phyloP scores from a whole-genome alignment of 2,888 invertebrate species.

The Polyommatus icarus region DNA sequence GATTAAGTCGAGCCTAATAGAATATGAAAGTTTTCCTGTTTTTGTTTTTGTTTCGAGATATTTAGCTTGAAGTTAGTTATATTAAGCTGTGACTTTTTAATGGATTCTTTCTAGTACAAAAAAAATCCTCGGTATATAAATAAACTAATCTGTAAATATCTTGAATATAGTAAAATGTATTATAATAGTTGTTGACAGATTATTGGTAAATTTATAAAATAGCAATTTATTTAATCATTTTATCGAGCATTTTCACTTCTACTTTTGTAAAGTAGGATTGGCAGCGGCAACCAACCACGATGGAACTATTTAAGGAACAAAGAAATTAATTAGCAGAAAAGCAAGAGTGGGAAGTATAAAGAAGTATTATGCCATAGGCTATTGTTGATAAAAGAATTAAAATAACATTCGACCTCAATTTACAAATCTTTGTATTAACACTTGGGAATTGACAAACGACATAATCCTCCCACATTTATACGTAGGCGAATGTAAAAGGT shows the following conservation, averaged over 20 bases:
- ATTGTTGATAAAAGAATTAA: constrained; percentile 26
- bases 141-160: no score
- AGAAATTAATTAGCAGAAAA: background rate
- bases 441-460: constrained; percentile 38
- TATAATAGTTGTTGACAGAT: no score
- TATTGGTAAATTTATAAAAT: no score
- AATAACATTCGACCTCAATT: constrained; percentile 30
- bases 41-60: no score
- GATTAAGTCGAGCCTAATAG: background rate
- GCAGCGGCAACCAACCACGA: no score
- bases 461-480: constrained; percentile 36
- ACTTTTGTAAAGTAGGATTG: no score
- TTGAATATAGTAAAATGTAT: no score
- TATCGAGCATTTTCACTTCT: no score
- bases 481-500: constrained; percentile 39
- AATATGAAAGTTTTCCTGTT: background rate
- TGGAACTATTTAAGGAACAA: background rate
- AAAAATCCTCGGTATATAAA: background rate
- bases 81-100: background rate
- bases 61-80: background rate
- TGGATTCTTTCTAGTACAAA: background rate
- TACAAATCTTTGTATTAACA: constrained; percentile 32
- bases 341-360: background rate
- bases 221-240: no score
- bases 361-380: background rate